phyloP scores from a whole-genome alignment of 2,113 vertebrate genomes.

The Aptenodytes forsteri region DNA sequence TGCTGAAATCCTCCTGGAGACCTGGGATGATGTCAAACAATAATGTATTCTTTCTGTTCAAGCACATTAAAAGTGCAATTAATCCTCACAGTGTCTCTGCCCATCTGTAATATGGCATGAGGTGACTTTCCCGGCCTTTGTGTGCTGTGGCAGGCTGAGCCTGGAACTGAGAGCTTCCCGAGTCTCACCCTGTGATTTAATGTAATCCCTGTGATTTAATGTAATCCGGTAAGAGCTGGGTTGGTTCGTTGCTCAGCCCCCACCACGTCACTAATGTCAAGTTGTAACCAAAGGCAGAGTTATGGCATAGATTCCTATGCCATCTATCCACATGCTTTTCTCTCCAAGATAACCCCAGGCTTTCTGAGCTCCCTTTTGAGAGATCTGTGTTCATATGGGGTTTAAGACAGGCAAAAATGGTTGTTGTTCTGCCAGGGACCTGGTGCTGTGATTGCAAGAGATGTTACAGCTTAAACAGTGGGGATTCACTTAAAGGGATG shows the following conservation, averaged over 20 bases:
- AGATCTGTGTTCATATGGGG: neutral
- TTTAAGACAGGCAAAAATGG: neutral
- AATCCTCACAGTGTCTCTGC: neutral
- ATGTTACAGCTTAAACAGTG: neutral
- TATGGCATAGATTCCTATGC: neutral
- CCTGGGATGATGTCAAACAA: neutral
- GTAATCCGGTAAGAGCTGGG: neutral
- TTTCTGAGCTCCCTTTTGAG: neutral
- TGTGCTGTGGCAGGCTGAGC: neutral
- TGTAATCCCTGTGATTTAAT: neutral
- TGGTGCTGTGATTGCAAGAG: neutral
- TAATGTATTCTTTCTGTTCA: slow-evolving; percentile 35
- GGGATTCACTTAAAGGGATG: neutral
- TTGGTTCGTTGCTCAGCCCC: neutral
- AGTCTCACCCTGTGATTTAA: neutral
- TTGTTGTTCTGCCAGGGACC: neutral
- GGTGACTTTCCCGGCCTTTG: neutral
- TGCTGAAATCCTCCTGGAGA: slow-evolving; percentile 12
- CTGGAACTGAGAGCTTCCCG: neutral
- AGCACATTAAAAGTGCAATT: slow-evolving; percentile 22
- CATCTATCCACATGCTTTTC: neutral
- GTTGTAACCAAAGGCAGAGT: neutral
- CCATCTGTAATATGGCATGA: neutral
- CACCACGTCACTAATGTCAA: neutral
- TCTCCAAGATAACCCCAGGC: neutral